Conservation (phyloP, 2,888 invertebrate genomes). For the Nemotelus nigrinus region DNA sequence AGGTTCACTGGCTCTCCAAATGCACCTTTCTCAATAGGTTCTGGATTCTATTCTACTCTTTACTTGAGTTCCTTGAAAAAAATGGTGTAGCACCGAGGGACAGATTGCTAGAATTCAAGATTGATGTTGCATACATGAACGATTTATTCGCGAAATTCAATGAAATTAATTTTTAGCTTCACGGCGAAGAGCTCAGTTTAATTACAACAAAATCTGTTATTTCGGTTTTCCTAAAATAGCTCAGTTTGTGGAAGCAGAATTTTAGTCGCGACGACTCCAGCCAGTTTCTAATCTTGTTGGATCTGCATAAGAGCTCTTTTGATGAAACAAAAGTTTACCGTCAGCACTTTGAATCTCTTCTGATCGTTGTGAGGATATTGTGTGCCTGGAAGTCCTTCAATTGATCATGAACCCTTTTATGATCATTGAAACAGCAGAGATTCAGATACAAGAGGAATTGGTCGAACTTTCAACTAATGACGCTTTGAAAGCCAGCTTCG, state of each 20-base stretch:
- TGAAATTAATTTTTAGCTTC: neutral
- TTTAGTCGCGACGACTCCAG: neutral
- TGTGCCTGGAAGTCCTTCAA: neutral
- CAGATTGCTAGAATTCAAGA: neutral
- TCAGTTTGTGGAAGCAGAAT: neutral
- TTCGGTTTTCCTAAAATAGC: neutral
- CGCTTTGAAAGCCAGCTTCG: neutral
- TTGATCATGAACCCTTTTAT: neutral
- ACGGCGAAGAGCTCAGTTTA: neutral
- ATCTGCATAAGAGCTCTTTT: neutral
- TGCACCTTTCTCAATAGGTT: neutral
- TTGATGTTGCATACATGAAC: neutral
- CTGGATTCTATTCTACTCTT: neutral
- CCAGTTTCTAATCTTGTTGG: neutral
- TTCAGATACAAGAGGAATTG: neutral
- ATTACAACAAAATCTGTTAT: neutral
- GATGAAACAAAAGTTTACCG: neutral
- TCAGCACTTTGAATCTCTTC: neutral
- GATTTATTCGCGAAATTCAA: neutral
- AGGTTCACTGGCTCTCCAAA: neutral
- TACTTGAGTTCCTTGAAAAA: neutral
- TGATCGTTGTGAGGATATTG: neutral
- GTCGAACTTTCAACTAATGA: slow-evolving; percentile 1
- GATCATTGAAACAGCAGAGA: neutral
- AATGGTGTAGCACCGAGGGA: neutral